A percentile compares a stretch with the other conserved stretches of the same genome.
These are phyloP conservation scores for Erpornis zantholeuca DNA, from an alignment of 2,113 vertebrate species.

Conservation along the genomic window DNA sequence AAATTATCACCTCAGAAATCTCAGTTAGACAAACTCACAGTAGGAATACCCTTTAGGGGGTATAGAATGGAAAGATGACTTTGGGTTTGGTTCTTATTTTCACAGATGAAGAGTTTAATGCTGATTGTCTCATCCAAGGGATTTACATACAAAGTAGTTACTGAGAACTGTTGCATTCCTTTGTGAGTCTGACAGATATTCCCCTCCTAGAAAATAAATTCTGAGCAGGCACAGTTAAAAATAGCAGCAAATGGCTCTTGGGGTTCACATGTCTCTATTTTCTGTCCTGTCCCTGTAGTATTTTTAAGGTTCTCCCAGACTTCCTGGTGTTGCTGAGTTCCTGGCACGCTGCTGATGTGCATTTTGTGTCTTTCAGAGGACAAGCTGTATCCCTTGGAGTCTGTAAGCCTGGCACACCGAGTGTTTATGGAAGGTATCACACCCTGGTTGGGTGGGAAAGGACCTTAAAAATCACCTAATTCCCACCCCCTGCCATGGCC, in stretches of 20 bases:
- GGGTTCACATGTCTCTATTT: neutral
- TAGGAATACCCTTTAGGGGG: neutral
- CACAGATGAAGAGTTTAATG: neutral
- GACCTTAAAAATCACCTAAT: neutral
- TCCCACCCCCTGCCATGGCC: neutral
- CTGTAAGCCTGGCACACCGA: slow-evolving; percentile 83
- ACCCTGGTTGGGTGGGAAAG: neutral
- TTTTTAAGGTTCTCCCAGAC: neutral
- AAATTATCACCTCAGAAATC: neutral
- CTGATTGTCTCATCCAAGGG: neutral
- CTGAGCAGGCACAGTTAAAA: neutral
- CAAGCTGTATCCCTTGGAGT: slow-evolving; percentile 83
- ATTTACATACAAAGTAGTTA: neutral
- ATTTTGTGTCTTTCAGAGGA: slow-evolving; percentile 73
- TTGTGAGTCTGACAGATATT: neutral
- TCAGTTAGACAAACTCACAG: neutral
- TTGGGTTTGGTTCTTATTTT: neutral
- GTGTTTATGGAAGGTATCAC: slow-evolving; percentile 78
- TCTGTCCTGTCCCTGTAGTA: neutral
- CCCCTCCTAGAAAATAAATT: neutral
- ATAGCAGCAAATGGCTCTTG: neutral
- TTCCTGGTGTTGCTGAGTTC: neutral
- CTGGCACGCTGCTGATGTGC: neutral
- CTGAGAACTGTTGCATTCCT: neutral
- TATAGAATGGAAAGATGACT: neutral